Percentiles rank a stretch among this genome's conserved stretches.
These are phyloP conservation scores for Priocnemis perturbator DNA, from an alignment of 2,888 invertebrate genomes.

Conservation along the genomic window DNA sequence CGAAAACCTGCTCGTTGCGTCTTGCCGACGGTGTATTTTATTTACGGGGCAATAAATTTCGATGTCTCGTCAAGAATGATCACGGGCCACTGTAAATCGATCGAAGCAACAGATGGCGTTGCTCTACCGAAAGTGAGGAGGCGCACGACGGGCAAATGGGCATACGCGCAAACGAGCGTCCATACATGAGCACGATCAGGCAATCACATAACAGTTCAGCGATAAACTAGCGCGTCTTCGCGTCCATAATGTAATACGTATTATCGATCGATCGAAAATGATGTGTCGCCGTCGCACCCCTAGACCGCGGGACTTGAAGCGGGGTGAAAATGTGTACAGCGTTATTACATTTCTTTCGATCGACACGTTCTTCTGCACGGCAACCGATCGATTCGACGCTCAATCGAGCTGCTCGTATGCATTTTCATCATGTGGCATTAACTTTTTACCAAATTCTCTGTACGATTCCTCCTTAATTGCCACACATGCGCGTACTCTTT, in stretches of 20 bases:
- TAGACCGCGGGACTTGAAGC: slow-evolving; percentile 14
- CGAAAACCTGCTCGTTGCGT: slow-evolving; percentile 14
- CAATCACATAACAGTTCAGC: slow-evolving; percentile 40
- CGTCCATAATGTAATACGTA: slow-evolving; percentile 26
- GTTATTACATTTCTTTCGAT: background rate
- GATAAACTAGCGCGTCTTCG: slow-evolving; percentile 37
- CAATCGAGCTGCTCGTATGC: no score
- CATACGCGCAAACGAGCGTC: slow-evolving; percentile 8
- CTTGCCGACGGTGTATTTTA: slow-evolving; percentile 48
- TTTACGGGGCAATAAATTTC: slow-evolving; percentile 46
- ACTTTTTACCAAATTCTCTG: no score
- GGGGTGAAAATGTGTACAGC: background rate
- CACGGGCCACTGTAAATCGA: slow-evolving; percentile 39
- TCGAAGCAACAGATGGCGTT: slow-evolving; percentile 50
- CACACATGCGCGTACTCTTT: no score
- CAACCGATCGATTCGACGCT: no score
- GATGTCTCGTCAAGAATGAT: slow-evolving; percentile 44
- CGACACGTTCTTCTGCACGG: no score
- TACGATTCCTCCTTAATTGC: no score
- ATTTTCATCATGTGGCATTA: no score
- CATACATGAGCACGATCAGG: slow-evolving; percentile 23
- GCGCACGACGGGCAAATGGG: background rate
- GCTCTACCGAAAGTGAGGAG: slow-evolving; percentile 25
- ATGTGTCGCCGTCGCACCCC: slow-evolving; percentile 13
- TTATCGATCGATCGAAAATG: slow-evolving; percentile 34